A percentile compares a stretch with the other conserved stretches of the same genome.
Evolutionary conservation across 2,797 vertebrate genomes (phyloP).

Genomic region (Pantherophis alleghaniensis): DNA sequence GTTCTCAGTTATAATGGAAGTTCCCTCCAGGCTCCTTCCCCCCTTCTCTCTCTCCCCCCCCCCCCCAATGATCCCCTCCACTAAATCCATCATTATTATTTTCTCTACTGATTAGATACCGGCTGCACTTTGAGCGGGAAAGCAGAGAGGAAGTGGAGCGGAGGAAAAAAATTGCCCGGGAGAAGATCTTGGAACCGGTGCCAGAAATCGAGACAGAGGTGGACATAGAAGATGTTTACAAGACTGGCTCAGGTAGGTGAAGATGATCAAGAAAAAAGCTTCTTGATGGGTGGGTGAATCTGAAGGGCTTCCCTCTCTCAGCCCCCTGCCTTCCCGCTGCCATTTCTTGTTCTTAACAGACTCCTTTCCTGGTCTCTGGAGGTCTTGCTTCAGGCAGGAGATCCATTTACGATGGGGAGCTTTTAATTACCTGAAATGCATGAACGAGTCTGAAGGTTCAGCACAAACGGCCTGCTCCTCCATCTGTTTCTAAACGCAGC

Average conservation of each 20-base stretch:
- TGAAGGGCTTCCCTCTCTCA: background rate
- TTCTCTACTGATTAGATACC: slow-evolving; percentile 73
- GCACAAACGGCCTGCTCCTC: background rate
- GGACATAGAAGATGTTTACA: slow-evolving; percentile 81
- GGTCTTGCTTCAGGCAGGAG: background rate
- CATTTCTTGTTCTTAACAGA: background rate
- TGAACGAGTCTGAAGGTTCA: background rate
- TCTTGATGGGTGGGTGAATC: background rate
- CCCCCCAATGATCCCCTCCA: background rate
- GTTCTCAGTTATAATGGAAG: background rate
- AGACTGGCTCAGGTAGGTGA: slow-evolving; percentile 69
- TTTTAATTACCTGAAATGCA: background rate
- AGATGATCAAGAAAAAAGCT: background rate
- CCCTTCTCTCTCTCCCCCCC: no score
- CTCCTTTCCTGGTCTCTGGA: background rate
- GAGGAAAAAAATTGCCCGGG: slow-evolving; percentile 81
- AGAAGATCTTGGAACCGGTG: slow-evolving; percentile 77
- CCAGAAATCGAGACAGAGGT: slow-evolving; percentile 83
- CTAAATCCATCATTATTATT: background rate
- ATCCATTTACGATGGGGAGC: background rate
- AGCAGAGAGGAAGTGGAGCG: slow-evolving; percentile 87
- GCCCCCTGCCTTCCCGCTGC: background rate
- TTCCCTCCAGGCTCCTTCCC: background rate
- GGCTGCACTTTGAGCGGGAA: slow-evolving; percentile 88
- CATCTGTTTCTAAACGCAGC: background rate